Evolutionary conservation across 2,113 vertebrate genomes (phyloP).

Genomic region (Sinosuthora webbiana): DNA sequence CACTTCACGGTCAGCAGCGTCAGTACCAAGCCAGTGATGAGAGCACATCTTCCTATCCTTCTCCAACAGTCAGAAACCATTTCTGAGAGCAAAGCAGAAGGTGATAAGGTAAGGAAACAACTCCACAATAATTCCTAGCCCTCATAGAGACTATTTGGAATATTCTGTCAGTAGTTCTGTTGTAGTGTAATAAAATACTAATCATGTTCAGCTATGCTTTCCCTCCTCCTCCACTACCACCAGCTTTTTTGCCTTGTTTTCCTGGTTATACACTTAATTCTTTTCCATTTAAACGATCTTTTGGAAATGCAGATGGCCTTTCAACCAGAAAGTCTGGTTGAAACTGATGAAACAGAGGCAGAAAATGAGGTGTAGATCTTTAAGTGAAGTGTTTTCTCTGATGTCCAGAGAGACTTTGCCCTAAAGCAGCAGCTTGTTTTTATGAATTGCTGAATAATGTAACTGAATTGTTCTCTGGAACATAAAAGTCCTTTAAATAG

Average conservation of each 20-base stretch:
- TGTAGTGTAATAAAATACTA: background rate
- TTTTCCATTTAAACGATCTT: background rate
- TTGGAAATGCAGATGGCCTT: background rate
- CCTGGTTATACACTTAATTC: background rate
- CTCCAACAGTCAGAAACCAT: constrained; percentile 75
- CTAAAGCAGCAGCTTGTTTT: constrained; percentile 40
- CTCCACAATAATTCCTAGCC: background rate
- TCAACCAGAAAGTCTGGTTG: background rate
- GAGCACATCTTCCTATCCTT: constrained; percentile 82
- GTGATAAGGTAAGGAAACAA: constrained; percentile 80
- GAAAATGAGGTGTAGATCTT: background rate
- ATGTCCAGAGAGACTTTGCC: background rate
- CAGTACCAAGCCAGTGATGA: constrained; percentile 81
- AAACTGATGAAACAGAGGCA: background rate
- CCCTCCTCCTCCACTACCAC: background rate
- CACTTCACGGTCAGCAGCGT: constrained; percentile 88
- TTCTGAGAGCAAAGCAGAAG: constrained; percentile 46
- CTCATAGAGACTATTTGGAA: background rate
- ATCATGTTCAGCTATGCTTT: background rate
- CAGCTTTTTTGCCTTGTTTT: background rate
- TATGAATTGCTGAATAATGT: constrained; percentile 48
- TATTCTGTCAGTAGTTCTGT: background rate
- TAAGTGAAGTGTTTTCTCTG: background rate
- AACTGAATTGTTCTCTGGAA: constrained; percentile 51
- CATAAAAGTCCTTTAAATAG: constrained; percentile 61